Evolutionary conservation across 2,888 invertebrate genomes (phyloP).

Genomic region (Amphimallon solstitiale): DNA sequence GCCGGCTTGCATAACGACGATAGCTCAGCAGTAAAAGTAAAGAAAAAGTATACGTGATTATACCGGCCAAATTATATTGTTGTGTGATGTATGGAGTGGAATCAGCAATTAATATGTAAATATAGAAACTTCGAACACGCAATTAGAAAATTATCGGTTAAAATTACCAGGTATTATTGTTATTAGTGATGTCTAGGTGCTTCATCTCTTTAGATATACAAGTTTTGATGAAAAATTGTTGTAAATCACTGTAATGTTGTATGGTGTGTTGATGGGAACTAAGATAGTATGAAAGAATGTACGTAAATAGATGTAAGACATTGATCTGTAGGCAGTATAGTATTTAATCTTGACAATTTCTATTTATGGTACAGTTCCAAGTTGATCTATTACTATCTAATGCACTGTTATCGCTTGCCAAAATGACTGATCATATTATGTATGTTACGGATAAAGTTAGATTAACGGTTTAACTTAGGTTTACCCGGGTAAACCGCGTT

Average conservation of each 20-base stretch:
- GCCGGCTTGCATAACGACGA: background rate
- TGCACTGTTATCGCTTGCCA: too few species aligned
- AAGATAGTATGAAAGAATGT: slow-evolving; percentile 11
- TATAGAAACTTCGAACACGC: slow-evolving; percentile 17
- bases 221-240: slow-evolving; percentile 18
- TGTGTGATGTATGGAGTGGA: slow-evolving; percentile 17
- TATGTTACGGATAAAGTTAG: too few species aligned
- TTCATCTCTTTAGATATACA: background rate
- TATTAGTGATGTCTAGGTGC: slow-evolving; percentile 16
- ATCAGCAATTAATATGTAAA: slow-evolving; percentile 28
- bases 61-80: slow-evolving; percentile 24
- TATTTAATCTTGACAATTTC: too few species aligned
- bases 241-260: slow-evolving; percentile 23
- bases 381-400: too few species aligned
- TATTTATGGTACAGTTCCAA: too few species aligned
- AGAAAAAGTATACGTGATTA: slow-evolving; percentile 11
- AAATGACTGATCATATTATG: too few species aligned
- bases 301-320: background rate
- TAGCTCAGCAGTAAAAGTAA: background rate
- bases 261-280: slow-evolving; percentile 11
- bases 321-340: too few species aligned
- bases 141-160: slow-evolving; percentile 30
- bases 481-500: too few species aligned
- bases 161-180: slow-evolving; percentile 22
- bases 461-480: too few species aligned